These are phyloP conservation scores for Apus apus DNA, from an alignment of 2,113 vertebrate species.

Conservation along the genomic window DNA sequence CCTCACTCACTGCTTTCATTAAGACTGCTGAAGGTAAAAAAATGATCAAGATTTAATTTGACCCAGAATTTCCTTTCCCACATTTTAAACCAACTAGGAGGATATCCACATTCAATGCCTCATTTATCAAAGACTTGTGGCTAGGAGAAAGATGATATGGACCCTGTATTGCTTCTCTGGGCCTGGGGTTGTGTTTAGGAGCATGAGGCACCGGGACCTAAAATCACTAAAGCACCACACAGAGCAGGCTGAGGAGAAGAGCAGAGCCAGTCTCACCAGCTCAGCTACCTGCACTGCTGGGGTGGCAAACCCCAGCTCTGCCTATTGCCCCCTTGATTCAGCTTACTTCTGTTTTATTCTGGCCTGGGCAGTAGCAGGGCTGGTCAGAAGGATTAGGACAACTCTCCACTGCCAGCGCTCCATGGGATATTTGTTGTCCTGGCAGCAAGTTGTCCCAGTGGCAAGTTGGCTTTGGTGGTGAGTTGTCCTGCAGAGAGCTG, in stretches of 20 bases:
- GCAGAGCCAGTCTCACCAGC: accelerated
- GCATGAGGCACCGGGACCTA: accelerated
- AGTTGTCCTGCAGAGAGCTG: no score
- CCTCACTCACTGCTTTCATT: neutral
- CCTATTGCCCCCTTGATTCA: neutral
- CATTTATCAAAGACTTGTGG: neutral
- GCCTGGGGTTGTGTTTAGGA: neutral
- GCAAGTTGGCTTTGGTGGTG: no score
- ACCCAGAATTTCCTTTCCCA: neutral
- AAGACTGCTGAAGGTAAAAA: neutral
- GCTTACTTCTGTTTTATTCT: neutral
- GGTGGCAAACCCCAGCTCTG: neutral
- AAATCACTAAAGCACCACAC: neutral
- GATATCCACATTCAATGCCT: neutral
- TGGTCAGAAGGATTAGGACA: neutral
- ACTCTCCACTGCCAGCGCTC: no score
- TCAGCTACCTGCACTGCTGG: neutral
- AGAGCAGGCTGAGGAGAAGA: neutral
- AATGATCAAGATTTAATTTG: neutral
- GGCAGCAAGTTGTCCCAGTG: no score
- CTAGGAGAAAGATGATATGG: neutral
- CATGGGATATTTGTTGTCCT: no score
- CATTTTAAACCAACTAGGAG: neutral
- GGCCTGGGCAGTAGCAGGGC: neutral
- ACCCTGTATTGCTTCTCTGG: no score